Base-by-base conservation (phyloP, 2,888 invertebrate genomes). In the Crepidodera aurea region DNA sequence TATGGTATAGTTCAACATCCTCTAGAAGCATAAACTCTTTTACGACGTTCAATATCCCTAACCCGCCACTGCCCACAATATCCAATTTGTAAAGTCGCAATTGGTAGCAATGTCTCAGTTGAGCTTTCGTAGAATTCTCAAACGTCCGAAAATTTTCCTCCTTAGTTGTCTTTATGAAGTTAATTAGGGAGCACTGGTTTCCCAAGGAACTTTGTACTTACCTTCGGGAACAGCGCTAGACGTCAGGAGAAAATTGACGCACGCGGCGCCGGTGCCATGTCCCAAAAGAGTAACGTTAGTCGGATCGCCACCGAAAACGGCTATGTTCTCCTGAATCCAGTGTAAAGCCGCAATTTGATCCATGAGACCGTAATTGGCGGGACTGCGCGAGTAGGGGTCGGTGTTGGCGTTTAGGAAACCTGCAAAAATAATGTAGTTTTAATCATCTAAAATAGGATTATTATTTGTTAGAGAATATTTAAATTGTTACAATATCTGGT, bases 321-420 rank as follows among this genome's bases (percentile, higher is more conserved):
- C 94, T 51, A 98, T 94, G 81, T 98, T 97, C 81, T 95, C 95
- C 77, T 95, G 93, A 65, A 98, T 88, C 97, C 97, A 97, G 78
- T 96, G 96, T 66, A 98, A 83, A 0, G 96, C 96, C 0, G 96
- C 96, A 73, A 96, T 93, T 82, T 96, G 94, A 82, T 98, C 98
- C 91, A 97, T 94, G 60, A 98, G 88, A n/a, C 98, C 98, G 82
- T 96, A 97, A 85, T 98, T 98, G 48, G 94, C 92, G 37, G 94
- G 93, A 27, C 93, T 91, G 65, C 91, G 88, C 44, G 92, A 89
- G 81, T 89, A 92, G 69, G 92, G 91, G 81, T 93, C 93, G 18
- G 92, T 91, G 77, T 94, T 92, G 62, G 93, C 93, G 80, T 94
- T 94, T 62, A 94, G 86, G 82, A 94, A 94, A 74, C 94, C 94